A percentile compares a stretch with the other conserved stretches of the same genome.
phyloP scores from a whole-genome alignment of 2,888 invertebrate species.

The Ochropacha duplaris region DNA sequence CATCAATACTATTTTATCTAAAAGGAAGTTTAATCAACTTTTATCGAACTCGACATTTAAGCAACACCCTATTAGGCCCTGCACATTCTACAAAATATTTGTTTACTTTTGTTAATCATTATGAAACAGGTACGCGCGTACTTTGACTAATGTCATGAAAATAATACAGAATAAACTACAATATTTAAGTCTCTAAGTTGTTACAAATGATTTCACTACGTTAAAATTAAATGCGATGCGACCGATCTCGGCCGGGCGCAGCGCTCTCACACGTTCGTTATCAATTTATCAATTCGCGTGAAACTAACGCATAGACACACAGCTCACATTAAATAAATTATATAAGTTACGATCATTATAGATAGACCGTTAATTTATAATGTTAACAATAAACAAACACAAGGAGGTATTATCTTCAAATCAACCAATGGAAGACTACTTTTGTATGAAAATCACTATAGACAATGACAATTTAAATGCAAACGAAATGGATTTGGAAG shows the following conservation, averaged over 20 bases:
- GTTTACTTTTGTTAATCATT: constrained; percentile 38
- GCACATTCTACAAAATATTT: constrained; percentile 49
- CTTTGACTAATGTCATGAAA: constrained; percentile 64
- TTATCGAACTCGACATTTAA: constrained; percentile 30
- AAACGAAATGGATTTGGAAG: constrained; percentile 29
- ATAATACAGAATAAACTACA: constrained; percentile 49
- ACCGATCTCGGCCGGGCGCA: constrained; percentile 6
- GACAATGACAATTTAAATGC: constrained; percentile 45
- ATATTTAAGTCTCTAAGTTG: constrained; percentile 39
- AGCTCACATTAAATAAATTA: constrained; percentile 10
- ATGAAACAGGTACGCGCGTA: constrained; percentile 71
- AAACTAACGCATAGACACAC: constrained; percentile 8
- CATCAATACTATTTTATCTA: not conserved
- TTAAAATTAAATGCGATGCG: constrained; percentile 51
- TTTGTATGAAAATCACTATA: constrained; percentile 42
- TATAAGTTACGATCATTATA: constrained; percentile 5
- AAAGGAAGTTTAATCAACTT: not conserved
- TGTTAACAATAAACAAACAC: constrained; percentile 27
- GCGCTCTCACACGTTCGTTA: not conserved
- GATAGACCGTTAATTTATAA: constrained; percentile 2
- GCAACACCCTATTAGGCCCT: constrained; percentile 58
- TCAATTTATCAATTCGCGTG: not conserved
- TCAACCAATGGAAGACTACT: constrained; percentile 74
- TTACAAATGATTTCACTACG: constrained; percentile 36
- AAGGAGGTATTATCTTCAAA: constrained; percentile 50